These are phyloP conservation scores for Apteryx owenii DNA, from an alignment of 2,113 vertebrate species.

Conservation along the genomic window DNA sequence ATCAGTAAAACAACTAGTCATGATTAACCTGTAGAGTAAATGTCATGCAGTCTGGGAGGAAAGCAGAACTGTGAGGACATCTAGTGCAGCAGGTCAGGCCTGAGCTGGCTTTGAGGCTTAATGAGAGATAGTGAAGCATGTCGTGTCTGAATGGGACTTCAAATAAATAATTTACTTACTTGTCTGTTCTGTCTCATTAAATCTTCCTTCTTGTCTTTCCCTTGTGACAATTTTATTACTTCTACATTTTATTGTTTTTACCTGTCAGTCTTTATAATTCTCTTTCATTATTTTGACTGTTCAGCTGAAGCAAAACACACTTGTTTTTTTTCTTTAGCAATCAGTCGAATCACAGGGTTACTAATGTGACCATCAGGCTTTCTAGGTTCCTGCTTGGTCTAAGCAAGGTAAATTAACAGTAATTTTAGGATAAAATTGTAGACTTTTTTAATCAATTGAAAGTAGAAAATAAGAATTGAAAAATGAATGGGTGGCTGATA, in stretches of 20 bases:
- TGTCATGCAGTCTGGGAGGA: background rate
- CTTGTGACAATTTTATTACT: conserved; percentile 31
- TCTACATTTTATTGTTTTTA: conserved; percentile 32
- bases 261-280: background rate
- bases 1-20: background rate
- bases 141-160: conserved; percentile 24
- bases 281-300: background rate
- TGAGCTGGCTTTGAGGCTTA: background rate
- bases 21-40: background rate
- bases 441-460: background rate
- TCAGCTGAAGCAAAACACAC: background rate
- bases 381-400: background rate
- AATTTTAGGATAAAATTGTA: background rate
- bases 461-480: background rate
- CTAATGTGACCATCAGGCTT: background rate
- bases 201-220: conserved; percentile 39
- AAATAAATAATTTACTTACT: conserved; percentile 67
- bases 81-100: conserved; percentile 7
- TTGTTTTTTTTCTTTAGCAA: background rate
- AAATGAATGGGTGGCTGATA: background rate
- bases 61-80: background rate
- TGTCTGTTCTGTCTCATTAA: conserved; percentile 50
- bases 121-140: conserved; percentile 29
- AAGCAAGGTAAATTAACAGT: background rate
- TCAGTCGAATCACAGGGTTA: background rate